A percentile compares a stretch with the other conserved stretches of the same genome.
These are phyloP conservation scores for Gallinago solitaria DNA, from an alignment of 2,797 vertebrate species.

Conservation along the genomic window DNA sequence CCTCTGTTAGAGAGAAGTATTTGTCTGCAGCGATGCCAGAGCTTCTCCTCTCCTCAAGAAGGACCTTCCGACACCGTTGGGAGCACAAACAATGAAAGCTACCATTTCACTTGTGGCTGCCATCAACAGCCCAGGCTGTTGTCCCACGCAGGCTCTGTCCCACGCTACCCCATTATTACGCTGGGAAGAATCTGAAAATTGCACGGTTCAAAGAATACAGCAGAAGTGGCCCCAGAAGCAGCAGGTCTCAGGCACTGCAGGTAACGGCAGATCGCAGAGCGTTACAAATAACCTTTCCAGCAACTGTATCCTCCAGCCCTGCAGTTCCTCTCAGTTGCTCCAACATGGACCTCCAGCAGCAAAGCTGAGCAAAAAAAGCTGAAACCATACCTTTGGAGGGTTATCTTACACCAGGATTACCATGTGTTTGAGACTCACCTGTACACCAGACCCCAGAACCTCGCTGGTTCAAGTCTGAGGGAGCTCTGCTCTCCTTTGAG, in stretches of 20 bases:
- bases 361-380: not conserved
- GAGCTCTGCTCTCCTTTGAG: not conserved
- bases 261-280: rapidly evolving
- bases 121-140: not conserved
- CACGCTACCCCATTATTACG: not conserved
- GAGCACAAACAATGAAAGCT: not conserved
- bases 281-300: not conserved
- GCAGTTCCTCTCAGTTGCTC: not conserved
- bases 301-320: not conserved
- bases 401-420: not conserved
- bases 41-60: not conserved
- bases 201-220: not conserved
- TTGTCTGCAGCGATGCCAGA: not conserved
- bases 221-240: not conserved
- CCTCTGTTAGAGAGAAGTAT: not conserved
- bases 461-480: not conserved
- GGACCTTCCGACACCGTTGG: not conserved
- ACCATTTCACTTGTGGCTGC: not conserved
- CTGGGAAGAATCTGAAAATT: not conserved
- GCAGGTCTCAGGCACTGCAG: rapidly evolving
- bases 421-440: not conserved
- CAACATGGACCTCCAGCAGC: not conserved
- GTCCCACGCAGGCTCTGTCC: not conserved
- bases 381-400: rapidly evolving
- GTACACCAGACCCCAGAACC: not conserved